A percentile compares a stretch with the other conserved stretches of the same genome.
phyloP scores from a whole-genome alignment of 2,888 invertebrate genomes.

The Colletes collaris region DNA sequence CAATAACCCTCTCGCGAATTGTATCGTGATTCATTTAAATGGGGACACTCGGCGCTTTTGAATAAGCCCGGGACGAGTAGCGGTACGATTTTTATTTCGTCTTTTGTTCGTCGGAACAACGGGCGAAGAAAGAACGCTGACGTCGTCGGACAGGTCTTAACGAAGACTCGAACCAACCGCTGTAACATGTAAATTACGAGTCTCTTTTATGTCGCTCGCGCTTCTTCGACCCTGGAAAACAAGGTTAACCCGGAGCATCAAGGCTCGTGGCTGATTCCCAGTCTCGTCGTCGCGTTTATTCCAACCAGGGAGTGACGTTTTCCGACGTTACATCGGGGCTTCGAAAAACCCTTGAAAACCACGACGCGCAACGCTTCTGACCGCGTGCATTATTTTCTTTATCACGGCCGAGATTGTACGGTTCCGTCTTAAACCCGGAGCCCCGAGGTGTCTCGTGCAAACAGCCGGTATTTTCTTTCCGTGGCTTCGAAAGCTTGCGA shows the following conservation, averaged over 20 bases:
- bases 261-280: slow-evolving; percentile 22
- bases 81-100: slow-evolving; percentile 26
- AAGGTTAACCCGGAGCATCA: slow-evolving; percentile 19
- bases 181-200: slow-evolving; percentile 19
- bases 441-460: not conserved
- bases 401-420: slow-evolving; percentile 14
- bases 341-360: not conserved
- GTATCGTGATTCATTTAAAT: slow-evolving; percentile 29
- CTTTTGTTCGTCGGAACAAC: slow-evolving; percentile 23
- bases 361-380: not conserved
- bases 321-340: not conserved
- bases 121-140: not conserved
- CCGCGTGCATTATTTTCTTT: slow-evolving; percentile 24
- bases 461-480: slow-evolving; percentile 17
- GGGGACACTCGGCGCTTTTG: not conserved
- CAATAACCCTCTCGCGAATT: slow-evolving; percentile 13
- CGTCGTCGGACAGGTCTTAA: slow-evolving; percentile 16
- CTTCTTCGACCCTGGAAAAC: slow-evolving; percentile 10
- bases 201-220: not conserved
- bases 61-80: slow-evolving; percentile 3
- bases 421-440: not conserved
- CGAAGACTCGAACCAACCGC: slow-evolving; percentile 20
- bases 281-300: not conserved
- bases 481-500: not conserved
- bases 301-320: slow-evolving; percentile 1